Conservation (phyloP, 1,140 invertebrate species). For the Eriosoma lanigerum region DNA sequence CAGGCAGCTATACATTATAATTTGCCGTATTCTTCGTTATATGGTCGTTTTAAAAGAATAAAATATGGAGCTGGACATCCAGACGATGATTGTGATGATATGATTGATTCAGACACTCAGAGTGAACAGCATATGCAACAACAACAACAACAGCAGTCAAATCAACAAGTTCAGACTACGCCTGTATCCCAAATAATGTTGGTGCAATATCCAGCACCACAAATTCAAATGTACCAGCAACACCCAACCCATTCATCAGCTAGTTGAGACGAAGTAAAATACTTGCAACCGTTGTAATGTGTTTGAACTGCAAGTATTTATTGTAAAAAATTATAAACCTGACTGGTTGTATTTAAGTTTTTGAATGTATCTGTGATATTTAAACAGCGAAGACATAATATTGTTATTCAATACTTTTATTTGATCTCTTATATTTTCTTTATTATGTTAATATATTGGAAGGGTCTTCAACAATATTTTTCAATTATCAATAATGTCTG, state of each 20-base stretch:
- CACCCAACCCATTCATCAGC: constrained; percentile 50
- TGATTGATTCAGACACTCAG: constrained; percentile 33
- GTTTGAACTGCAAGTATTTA: constrained; percentile 26
- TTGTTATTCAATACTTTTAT: constrained; percentile 25
- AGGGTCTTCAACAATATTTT: background rate
- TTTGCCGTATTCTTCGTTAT: constrained; percentile 83
- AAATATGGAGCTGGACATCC: constrained; percentile 60
- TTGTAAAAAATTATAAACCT: constrained; percentile 23
- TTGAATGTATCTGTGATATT: constrained; percentile 33
- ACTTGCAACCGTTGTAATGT: constrained; percentile 51
- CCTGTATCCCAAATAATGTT: constrained; percentile 56
- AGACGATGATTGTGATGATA: constrained; percentile 53
- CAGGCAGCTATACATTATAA: constrained; percentile 91
- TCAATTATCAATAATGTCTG: no score
- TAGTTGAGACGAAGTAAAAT: constrained; percentile 54
- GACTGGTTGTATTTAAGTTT: background rate
- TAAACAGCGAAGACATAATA: background rate
- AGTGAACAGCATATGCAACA: constrained; percentile 26
- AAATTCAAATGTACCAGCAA: constrained; percentile 56
- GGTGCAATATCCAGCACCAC: constrained; percentile 55
- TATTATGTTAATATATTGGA: no score
- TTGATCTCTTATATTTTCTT: constrained; percentile 19
- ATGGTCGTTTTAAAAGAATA: constrained; percentile 81
- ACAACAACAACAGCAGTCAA: constrained; percentile 31
- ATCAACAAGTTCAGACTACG: constrained; percentile 27